phyloP scores from a whole-genome alignment of 2,888 invertebrate species.

The Callosobruchus maculatus region DNA sequence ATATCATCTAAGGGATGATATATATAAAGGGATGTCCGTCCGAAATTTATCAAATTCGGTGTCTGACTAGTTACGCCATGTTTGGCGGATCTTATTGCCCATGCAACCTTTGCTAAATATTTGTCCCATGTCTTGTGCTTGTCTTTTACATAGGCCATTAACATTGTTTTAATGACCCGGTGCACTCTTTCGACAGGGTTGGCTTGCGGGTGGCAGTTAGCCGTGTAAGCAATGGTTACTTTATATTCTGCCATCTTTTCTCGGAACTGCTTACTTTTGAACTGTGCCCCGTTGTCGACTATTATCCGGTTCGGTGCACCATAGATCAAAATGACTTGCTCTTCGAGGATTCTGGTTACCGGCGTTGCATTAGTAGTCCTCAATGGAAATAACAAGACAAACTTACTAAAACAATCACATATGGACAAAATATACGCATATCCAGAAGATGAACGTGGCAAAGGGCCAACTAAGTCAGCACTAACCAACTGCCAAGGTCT shows the following conservation, averaged over 20 bases:
- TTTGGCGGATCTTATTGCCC: too few species aligned
- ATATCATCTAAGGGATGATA: too few species aligned
- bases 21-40: too few species aligned
- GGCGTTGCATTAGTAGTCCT: conserved; percentile 11
- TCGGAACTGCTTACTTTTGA: conserved; percentile 12
- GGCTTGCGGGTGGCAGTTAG: conserved; percentile 15
- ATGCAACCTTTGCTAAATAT: too few species aligned
- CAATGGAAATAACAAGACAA: conserved; percentile 16
- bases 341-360: conserved; percentile 14
- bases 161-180: conserved; percentile 17
- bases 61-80: too few species aligned
- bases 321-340: conserved; percentile 17
- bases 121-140: too few species aligned
- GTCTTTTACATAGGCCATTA: conserved; percentile 5
- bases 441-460: conserved; percentile 11
- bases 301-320: conserved; percentile 19
- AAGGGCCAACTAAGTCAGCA: conserved; percentile 19
- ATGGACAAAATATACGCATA: conserved; percentile 14
- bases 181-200: conserved; percentile 19
- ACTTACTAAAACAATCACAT: conserved; percentile 21
- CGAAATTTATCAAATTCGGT: too few species aligned
- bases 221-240: conserved; percentile 12
- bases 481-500: conserved; percentile 17
- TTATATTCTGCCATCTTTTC: conserved; percentile 8
- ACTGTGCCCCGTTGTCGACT: conserved; percentile 21